Evolutionary conservation across 2,888 invertebrate genomes (phyloP), one percentile per base, ranked within the genome.

Genomic region (Amorpha juglandis): DNA sequence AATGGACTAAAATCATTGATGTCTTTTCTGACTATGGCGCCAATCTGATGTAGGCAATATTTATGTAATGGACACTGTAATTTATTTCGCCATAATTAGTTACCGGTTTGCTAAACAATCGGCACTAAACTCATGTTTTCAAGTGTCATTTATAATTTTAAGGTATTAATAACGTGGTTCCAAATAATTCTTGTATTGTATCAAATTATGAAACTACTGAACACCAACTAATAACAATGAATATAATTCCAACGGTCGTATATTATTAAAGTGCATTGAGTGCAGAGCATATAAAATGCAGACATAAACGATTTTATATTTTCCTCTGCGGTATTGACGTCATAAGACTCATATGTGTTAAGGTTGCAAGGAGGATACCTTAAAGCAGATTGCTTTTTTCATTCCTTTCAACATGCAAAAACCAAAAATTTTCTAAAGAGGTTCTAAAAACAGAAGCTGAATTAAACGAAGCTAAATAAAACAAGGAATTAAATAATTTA

Each of bases 311-410:
- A 58, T 11, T 58, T 58, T 21, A 58, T 58, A 58, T 58, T 58
- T 42, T 58, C 38, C 38, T 42, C 42, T 38, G 6, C 58, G 1
- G 38, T 19, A 42, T 58, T 58, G 58, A 58, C 58, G 58, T 58
- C 58, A 58, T 19, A 19, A 38, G 19, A 35, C 16, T 35, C 19
- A 58, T 16, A 19, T 38, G 38, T 42, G 55, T 35, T 16, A 35
- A 55, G 16, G 35, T 55, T 38, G 38, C 58, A 38, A 42, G 11
- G 38, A 38, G 16, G 19, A 58, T 58, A 16, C 42, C 12, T 42
- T 58, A 19, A 58, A 42, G 38, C 42, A 21, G 42, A 58, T 38
- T n/a, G 38, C 55, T 16, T 38, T 42, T 16, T 19, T 38, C 42
- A 42, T 38, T 11, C 35, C 42, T 33, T 53, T 58, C 52, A 52